Evolutionary conservation across 2,797 vertebrate genomes (phyloP), one percentile per base, ranked within the genome.

Genomic region (Tangara arthus): DNA sequence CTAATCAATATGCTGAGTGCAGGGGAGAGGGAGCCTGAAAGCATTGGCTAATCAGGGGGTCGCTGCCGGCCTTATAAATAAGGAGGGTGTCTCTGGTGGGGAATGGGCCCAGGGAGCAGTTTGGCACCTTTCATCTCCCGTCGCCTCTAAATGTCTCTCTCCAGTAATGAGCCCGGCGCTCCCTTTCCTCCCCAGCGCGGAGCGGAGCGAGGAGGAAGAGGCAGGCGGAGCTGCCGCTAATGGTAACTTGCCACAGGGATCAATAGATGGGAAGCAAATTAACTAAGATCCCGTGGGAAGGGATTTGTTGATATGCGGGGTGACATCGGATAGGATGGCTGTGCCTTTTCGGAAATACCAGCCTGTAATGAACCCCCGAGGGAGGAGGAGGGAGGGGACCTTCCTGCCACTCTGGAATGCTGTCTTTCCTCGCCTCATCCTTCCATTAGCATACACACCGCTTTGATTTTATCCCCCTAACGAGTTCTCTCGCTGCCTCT

Each of bases 241-340:
- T 92, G 94, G 94, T 90, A 90, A 91, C 87, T 97, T 85, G 90
- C 94, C 94, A 92, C 88, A 32, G 79, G 91, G 83, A 97, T 97
- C 96, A 92, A 97, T 95, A 95, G 93, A 96, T n/a, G 49, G 82
- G 82, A 94, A 96, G 86, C 95, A 96, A 97, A 97, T 95, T 96
- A 97, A 94, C 76, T 61, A 44, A 69, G 83, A 87, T 94, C 94
- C 86, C 57, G 18, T 86, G 96, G 95, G 96, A 95, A 78, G 82
- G 90, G 91, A 92, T 88, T 94, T 95, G 92, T 94, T 89, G 73
- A 95, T 96, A 93, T 5, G 71, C 37, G 7, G 88, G 82, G 71
- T 79, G 83, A 95, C 91, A 95, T 86, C 14, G 11, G 81, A 75
- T 90, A 15, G 23, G 64, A 70, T 47, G 89, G 88, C 44, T 86